Evolutionary conservation across 1,140 invertebrate genomes (phyloP).

Genomic region (Protaetia brevitarsis): DNA sequence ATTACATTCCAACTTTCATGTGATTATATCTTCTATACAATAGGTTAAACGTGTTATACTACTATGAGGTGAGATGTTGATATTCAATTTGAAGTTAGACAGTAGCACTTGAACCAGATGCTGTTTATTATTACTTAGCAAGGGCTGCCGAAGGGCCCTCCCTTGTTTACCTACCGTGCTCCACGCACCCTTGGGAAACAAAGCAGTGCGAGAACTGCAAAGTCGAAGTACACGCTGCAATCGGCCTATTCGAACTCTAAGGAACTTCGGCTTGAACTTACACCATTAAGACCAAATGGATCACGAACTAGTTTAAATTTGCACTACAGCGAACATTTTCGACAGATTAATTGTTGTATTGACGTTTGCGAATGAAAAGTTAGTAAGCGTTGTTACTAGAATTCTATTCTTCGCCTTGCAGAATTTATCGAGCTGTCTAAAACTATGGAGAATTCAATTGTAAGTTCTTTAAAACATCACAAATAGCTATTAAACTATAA

Average conservation of each 20-base stretch:
- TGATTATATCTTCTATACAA: too few species aligned
- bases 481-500: too few species aligned
- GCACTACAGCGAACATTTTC: too few species aligned
- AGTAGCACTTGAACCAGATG: not conserved
- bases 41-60: not conserved
- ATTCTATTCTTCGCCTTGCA: too few species aligned
- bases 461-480: too few species aligned
- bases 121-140: conserved; percentile 9
- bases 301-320: not conserved
- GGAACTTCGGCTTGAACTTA: not conserved
- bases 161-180: not conserved
- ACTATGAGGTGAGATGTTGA: not conserved
- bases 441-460: too few species aligned
- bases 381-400: too few species aligned
- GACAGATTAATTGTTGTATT: too few species aligned
- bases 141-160: not conserved
- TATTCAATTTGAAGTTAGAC: conserved; percentile 2
- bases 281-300: too few species aligned
- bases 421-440: too few species aligned
- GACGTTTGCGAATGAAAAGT: too few species aligned
- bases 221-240: not conserved
- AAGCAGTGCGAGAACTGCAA: not conserved
- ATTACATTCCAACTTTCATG: too few species aligned
- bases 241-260: not conserved
- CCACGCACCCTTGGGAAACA: not conserved